Evolutionary conservation across 2,888 invertebrate genomes (phyloP).

Genomic region (Philereme transversata): DNA sequence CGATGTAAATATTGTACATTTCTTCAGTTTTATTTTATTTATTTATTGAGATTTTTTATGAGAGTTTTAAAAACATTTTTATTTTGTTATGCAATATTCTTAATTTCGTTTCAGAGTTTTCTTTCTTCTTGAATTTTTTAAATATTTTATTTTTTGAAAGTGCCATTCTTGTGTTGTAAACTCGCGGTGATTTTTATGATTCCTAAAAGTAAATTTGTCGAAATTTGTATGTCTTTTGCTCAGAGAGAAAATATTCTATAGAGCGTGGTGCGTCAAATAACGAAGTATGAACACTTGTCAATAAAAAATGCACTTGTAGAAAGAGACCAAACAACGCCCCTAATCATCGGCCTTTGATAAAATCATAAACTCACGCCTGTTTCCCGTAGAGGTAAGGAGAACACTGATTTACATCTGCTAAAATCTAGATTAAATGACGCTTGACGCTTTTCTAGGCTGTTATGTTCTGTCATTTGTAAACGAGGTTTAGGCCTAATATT

Average conservation of each 20-base stretch:
- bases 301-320: neutral
- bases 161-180: constrained; percentile 70
- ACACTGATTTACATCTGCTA: no score
- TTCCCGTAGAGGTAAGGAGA: no score
- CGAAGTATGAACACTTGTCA: neutral
- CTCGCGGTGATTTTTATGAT: constrained; percentile 61
- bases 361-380: no score
- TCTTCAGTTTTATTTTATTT: constrained; percentile 60
- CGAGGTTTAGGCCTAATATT: no score
- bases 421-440: no score
- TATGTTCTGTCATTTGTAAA: no score
- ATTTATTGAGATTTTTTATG: constrained; percentile 78
- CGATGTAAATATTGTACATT: constrained; percentile 83
- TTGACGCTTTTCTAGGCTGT: no score
- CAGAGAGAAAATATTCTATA: constrained; percentile 10
- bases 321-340: no score
- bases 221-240: constrained; percentile 32
- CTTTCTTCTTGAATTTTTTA: constrained; percentile 49
- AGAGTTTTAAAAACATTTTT: constrained; percentile 68
- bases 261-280: constrained; percentile 6
- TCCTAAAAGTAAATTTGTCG: constrained; percentile 56
- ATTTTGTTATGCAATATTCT: constrained; percentile 71
- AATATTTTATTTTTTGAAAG: constrained; percentile 46
- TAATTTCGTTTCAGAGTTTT: constrained; percentile 45
- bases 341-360: no score